Evolutionary conservation across 2,113 vertebrate genomes (phyloP).

Genomic region (Lipophrys pholis): DNA sequence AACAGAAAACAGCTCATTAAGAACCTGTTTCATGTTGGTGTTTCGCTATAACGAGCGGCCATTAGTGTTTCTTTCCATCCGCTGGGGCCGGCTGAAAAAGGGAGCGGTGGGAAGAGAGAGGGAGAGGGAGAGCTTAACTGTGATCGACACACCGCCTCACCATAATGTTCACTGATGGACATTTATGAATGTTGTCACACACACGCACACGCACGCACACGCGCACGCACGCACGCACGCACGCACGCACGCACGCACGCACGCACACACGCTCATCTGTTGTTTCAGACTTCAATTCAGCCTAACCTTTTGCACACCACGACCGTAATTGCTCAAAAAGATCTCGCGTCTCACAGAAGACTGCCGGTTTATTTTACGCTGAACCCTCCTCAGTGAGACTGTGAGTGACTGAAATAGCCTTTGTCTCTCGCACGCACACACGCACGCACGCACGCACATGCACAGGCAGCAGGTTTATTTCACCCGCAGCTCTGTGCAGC

Average conservation of each 20-base stretch:
- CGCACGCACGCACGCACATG: background rate
- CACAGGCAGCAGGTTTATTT: slow-evolving; percentile 11
- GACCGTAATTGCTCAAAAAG: background rate
- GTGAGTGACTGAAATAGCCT: slow-evolving; percentile 32
- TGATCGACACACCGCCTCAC: slow-evolving; percentile 65
- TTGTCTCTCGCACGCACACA: background rate
- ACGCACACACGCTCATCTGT: background rate
- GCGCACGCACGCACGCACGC: no score
- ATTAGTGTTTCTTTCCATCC: slow-evolving; percentile 71
- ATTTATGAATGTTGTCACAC: slow-evolving; percentile 58
- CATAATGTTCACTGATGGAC: slow-evolving; percentile 64
- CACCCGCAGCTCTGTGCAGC: slow-evolving; percentile 34
- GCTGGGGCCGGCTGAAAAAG: slow-evolving; percentile 39
- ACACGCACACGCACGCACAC: background rate
- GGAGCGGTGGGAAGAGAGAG: slow-evolving; percentile 23
- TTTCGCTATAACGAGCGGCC: slow-evolving; percentile 72
- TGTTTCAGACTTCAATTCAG: background rate
- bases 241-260: slow-evolving; percentile 2
- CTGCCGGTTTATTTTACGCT: slow-evolving; percentile 32
- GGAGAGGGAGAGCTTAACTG: slow-evolving; percentile 41
- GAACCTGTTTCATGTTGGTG: slow-evolving; percentile 65
- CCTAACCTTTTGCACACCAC: background rate
- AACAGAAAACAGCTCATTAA: slow-evolving; percentile 78
- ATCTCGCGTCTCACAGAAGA: slow-evolving; percentile 23
- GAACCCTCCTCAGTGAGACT: slow-evolving; percentile 28